phyloP scores from a whole-genome alignment of 2,113 vertebrate genomes.

The Malurus cyaneus region DNA sequence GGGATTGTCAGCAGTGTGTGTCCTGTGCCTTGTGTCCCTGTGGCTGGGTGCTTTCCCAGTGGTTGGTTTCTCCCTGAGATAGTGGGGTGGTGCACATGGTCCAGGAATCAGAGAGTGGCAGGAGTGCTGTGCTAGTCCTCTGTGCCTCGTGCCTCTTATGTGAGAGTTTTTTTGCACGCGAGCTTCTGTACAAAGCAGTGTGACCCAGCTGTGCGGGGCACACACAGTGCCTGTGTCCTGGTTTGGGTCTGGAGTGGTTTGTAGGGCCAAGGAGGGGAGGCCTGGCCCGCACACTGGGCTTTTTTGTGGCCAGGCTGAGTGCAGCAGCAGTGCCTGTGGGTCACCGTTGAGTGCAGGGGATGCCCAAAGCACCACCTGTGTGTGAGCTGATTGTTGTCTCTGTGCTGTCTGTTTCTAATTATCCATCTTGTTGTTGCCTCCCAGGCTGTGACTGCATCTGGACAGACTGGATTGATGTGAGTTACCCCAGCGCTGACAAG shows the following conservation, averaged over 20 bases:
- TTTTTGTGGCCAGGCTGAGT: background rate
- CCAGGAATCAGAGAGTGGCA: no score
- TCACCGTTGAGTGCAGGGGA: background rate
- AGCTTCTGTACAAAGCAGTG: background rate
- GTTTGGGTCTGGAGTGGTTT: background rate
- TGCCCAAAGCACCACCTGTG: fast-evolving
- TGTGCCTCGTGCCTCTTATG: background rate
- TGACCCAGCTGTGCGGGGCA: background rate
- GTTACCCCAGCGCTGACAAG: background rate
- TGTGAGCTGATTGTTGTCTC: background rate
- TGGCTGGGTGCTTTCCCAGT: no score
- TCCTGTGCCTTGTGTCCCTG: background rate
- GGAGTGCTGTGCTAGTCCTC: background rate
- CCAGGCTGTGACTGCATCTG: fast-evolving
- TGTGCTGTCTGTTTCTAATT: background rate
- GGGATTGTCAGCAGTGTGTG: background rate
- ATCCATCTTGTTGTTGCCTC: background rate
- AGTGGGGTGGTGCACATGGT: no score
- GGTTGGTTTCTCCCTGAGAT: no score
- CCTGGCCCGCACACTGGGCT: background rate
- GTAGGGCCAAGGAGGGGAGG: no score
- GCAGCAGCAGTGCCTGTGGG: background rate
- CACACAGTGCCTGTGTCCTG: background rate
- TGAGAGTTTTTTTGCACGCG: fast-evolving
- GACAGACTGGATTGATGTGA: background rate